Base-by-base conservation (phyloP, 2,888 invertebrate species). In the Hemistola chrysoprasaria region DNA sequence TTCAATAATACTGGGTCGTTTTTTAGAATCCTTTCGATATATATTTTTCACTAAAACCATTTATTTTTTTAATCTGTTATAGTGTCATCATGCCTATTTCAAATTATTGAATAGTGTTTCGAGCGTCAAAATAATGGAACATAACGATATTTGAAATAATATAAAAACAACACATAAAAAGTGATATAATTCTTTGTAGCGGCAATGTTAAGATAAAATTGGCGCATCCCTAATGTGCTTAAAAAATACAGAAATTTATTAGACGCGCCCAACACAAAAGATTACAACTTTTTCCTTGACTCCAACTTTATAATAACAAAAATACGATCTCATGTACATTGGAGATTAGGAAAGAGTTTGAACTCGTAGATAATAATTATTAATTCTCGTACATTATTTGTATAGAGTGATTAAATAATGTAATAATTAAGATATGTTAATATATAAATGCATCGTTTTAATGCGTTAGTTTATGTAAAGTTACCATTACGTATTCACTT, bases 241-340 rank as follows among this genome's bases (percentile, higher is more conserved):
- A 28, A 40, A 11, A 20, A 10, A 26, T 8, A 7, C 1, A 40
- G 27, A 35, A 1, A 26, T 26, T 24, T 47, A 39, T 30, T 40
- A 35, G 16, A 42, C 38, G 40, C 38, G 9, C 42, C 8, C 21
- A 28, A 29, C 7, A 8, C 22, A 10, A 9, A 26, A 26, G 34
- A 29, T 40, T 40, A 38, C 30, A 34, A 38, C 27, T 26, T 35
- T 40, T 44, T 42, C 47, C 37, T 16, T 29, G 34, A 20, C 43
- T 47, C 43, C 33, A 16, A 34, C 29, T 20, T n/a, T 16, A 25
- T 28, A 39, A 37, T 39, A 48, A 68, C 60, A 50, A 52, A 62
- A 65, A 48, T 59, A 68, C 73, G 77, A 78, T 78, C 77, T 78
- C 77, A 78, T 59, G 44, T 55, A 8, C 33, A 50, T 57, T 56